Evolutionary conservation across 2,113 vertebrate genomes (phyloP), one percentile per base, ranked within the genome.

Genomic region (Notothenia coriiceps): DNA sequence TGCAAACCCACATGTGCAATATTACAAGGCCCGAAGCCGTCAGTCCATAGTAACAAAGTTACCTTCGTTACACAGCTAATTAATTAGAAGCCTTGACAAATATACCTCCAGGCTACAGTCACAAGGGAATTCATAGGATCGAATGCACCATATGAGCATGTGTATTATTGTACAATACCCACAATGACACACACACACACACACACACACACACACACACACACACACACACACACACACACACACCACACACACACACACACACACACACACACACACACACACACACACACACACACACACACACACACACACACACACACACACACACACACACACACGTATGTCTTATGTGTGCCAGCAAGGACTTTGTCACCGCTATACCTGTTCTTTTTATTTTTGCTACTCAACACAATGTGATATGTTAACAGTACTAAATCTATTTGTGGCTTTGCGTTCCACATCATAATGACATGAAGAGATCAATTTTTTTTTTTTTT

Each of bases 81-180:
- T 49, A 80, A 90, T 84, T 70, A 84, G 83, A 84, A 49, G 59
- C 68, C 54, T 67, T 65, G 29, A 79, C 57, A 62, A 74, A 80
- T 74, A 35, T 77, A 69, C 81, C 81, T 86, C 15, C 50, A 65
- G 86, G 88, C 78, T 59, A 63, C 46, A 75, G 65, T 63, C 86
- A 75, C 59, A 25, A 33, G 83, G 71, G 82, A 75, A 70, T 81
- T 78, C 54, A 74, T 44, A 4, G 59, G 64, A 80, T 10, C 66
- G 52, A 78, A 63, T 64, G 25, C 70, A 82, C 43, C 17, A 40
- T 22, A 22, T 43, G 18, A 77, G 70, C 70, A 62, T 79, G 70
- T 84, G 49, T 52, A 71, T 49, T 55, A 55, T 20, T 73, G 46
- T n/a, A 44, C 20, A 68, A 17, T 6, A 83, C 25, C 72, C 20